A percentile compares a stretch with the other conserved stretches of the same genome.
These are phyloP conservation scores for Cynocephalus volans DNA, from an alignment of 2,113 vertebrate genomes.

Conservation along the genomic window DNA sequence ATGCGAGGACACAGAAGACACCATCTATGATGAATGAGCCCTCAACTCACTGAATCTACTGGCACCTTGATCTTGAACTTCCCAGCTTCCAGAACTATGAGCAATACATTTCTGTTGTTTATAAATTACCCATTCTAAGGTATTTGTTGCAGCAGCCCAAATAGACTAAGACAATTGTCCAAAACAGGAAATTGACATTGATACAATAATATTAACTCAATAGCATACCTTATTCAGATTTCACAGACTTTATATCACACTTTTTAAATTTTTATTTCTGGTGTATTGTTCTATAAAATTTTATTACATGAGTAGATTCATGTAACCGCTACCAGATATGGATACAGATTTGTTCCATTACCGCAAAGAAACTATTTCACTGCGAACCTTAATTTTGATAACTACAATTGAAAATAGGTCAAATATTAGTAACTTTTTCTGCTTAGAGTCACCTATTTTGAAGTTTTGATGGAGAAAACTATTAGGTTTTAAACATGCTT, in stretches of 20 bases:
- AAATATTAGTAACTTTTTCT: neutral
- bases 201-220: neutral
- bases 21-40: neutral
- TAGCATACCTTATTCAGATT: neutral
- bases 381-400: conserved; percentile 24
- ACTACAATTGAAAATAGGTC: neutral
- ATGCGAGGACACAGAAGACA: too few relatives aligned
- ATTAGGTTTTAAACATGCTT: neutral
- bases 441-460: neutral
- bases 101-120: neutral
- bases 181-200: neutral
- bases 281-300: neutral
- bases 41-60: neutral
- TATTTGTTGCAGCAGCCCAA: accelerated
- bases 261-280: neutral
- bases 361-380: neutral
- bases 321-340: neutral
- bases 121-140: neutral
- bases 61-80: neutral
- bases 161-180: neutral
- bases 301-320: neutral
- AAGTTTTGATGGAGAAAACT: neutral
- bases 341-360: neutral
- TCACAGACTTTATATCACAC: neutral
- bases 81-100: neutral